Base-by-base conservation (phyloP, 2,888 invertebrate genomes). In the Nomada ruficornis region DNA sequence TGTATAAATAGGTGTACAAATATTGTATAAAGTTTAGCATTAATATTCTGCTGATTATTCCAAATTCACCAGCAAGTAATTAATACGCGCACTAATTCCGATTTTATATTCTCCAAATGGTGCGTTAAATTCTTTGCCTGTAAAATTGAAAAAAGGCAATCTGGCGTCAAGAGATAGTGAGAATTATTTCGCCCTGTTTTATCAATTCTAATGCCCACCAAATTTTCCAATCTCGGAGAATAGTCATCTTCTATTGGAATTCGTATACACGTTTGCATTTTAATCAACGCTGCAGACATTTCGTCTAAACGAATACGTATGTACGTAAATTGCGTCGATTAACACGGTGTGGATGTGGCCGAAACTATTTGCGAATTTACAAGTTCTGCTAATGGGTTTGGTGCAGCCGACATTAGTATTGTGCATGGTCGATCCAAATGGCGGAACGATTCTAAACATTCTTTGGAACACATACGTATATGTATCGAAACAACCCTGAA, bases 281-380 rank as follows among this genome's bases (percentile, higher is more conserved):
- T 36, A 54, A 55, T 68, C 36, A 23, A 54, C 36, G 18, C 3
- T 18, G 15, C 11, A 18, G 11, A 23, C 26, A 36, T 26, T 69
- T 69, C 44, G 42, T 65, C 23, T 29, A 20, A 44, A 42, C 42
- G 26, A 70, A 47, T 47, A 47, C 23, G 26, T 11, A 65, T 15
- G 11, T 18, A 7, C 11, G 11, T 20, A n/a, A n/a, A 20, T 20
- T n/a, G 44, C 44, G 29, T 65, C 44, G 55, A 65, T 65, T 20
- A 73, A 64, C 26, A 29, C 26, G 72, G 44, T 44, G 55, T 44
- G 15, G 20, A 54, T 54, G 72, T 20, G 72, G 55, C 44, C n/a
- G 55, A 55, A 73, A 73, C 72, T 73, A 73, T 73, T 73, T 73
- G 29, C 55, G 65, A 65, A 73, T 65, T 47, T 65, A 65, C 26